A percentile compares a stretch with the other conserved stretches of the same genome.
Conservation (phyloP, 2,888 invertebrate genomes). For the Andrena chrysosceles region DNA sequence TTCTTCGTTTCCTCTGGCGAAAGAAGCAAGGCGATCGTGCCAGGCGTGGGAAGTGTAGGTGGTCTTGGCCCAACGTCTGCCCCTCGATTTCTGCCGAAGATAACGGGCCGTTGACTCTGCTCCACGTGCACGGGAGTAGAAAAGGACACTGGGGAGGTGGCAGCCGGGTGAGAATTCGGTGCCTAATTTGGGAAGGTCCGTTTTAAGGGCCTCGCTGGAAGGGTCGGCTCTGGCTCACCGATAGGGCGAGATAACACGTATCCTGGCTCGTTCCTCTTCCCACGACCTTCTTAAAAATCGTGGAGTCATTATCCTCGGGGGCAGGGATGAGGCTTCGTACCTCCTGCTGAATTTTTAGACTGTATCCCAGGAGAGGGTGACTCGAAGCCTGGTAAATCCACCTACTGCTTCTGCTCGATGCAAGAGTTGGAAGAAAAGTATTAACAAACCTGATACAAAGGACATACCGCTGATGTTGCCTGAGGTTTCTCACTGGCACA, state of each 20-base stretch:
- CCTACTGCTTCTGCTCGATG: not conserved
- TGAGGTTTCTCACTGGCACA: not conserved
- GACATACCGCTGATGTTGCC: not conserved
- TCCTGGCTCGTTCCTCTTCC: conserved; percentile 49
- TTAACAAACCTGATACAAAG: not conserved
- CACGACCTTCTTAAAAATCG: conserved; percentile 49
- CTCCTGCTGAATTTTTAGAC: not conserved
- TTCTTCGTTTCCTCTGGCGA: conserved; percentile 10
- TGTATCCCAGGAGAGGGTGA: not conserved
- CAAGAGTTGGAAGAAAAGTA: not conserved
- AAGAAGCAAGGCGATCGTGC: conserved; percentile 11
- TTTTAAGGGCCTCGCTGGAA: conserved; percentile 46
- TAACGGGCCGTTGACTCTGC: conserved; percentile 69
- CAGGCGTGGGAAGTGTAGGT: conserved; percentile 69
- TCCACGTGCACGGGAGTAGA: conserved; percentile 61
- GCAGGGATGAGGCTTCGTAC: not conserved
- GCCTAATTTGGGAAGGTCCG: conserved; percentile 71
- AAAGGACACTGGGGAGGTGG: conserved; percentile 45
- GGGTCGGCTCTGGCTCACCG: conserved; percentile 38
- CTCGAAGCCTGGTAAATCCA: not conserved
- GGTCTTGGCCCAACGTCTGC: conserved; percentile 53
- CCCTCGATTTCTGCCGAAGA: conserved; percentile 62
- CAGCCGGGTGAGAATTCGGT: conserved; percentile 69
- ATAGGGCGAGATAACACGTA: conserved; percentile 66
- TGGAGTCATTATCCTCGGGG: conserved; percentile 34